Evolutionary conservation across 2,888 invertebrate genomes (phyloP), one percentile per base, ranked within the genome.

Genomic region (Aphelenchoides bicaudatus): DNA sequence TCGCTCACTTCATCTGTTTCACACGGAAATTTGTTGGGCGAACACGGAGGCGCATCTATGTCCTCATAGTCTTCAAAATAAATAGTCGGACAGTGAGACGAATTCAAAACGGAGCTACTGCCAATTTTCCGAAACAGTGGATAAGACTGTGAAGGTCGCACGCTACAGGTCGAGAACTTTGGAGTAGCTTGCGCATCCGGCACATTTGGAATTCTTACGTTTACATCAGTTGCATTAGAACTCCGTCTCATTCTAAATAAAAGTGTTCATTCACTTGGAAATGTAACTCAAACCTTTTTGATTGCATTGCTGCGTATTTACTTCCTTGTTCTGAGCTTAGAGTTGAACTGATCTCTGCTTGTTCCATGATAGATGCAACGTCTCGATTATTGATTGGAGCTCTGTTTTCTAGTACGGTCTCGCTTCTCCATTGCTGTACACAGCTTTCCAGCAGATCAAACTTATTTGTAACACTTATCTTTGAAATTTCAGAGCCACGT

Each of bases 401-500:
- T 53, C 50, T 29, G 13, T 34, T 47, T 4, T 37, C 23, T 19
- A 61, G 25, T 10, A 61, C 46, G 10, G 61, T 55, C 34, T 61
- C 61, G 13, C 53, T 48, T 19, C 61, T 37, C 61, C 61, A 61
- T 23, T 46, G 51, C 3, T 29, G n/a, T n/a, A 61, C 61, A 10
- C 50, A 53, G 34, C 54, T 53, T 28, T 61, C 61, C 8, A 61
- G 54, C 8, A 61, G 23, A 19, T 61, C 48, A 47, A 58, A 58
- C 23, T 61, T 31, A 16, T 46, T 31, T n/a, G n/a, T n/a, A 6
- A 38, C 16, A 28, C 21, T 31, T 23, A 23, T 51, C 21, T 30
- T 43, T n/a, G 43, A 43, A 10, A 43, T 6, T n/a, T 43, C 43
- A 6, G 43, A 43, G 23, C 43, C 43, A 21, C 43, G 43, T 19